Percentiles rank a stretch among this genome's conserved stretches.
These are phyloP conservation scores for Castor canadensis DNA, from an alignment of 2,113 vertebrate species.

Conservation along the genomic window DNA sequence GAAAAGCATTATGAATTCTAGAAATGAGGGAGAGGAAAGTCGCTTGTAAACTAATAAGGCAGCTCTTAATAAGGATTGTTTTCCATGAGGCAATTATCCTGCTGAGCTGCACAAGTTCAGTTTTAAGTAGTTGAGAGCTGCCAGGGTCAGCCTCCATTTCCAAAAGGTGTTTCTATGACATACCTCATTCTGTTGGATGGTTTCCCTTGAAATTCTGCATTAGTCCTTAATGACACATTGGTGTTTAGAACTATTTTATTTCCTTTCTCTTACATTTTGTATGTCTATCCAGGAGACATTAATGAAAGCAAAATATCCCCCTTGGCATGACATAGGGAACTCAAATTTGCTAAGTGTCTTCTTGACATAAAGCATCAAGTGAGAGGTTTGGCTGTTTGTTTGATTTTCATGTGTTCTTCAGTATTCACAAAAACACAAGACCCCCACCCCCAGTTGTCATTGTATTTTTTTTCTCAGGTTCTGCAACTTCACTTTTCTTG, in stretches of 20 bases:
- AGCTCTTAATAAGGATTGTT: conserved; percentile 65
- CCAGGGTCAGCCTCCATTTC: neutral
- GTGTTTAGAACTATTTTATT: neutral
- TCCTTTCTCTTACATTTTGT: neutral
- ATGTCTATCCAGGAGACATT: neutral
- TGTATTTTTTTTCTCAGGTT: neutral
- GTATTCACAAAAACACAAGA: neutral
- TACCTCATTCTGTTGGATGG: neutral
- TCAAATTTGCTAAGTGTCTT: neutral
- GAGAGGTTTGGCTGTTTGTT: neutral
- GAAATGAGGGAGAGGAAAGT: conserved; percentile 32
- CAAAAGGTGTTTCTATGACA: neutral
- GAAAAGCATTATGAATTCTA: conserved; percentile 36
- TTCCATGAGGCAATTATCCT: conserved; percentile 63
- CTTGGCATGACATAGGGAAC: neutral
- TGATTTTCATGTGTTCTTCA: neutral
- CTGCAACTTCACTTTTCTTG: neutral
- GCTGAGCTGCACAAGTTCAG: neutral
- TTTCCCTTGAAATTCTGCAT: conserved; percentile 9
- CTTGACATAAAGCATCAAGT: neutral
- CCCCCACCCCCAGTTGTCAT: neutral
- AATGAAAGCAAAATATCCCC: conserved; percentile 43
- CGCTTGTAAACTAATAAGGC: conserved; percentile 38
- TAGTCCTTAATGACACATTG: conserved; percentile 30
- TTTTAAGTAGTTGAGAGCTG: conserved; percentile 39